These are phyloP conservation scores for Baccha elongata DNA, from an alignment of 2,888 invertebrate genomes.

Conservation along the genomic window DNA sequence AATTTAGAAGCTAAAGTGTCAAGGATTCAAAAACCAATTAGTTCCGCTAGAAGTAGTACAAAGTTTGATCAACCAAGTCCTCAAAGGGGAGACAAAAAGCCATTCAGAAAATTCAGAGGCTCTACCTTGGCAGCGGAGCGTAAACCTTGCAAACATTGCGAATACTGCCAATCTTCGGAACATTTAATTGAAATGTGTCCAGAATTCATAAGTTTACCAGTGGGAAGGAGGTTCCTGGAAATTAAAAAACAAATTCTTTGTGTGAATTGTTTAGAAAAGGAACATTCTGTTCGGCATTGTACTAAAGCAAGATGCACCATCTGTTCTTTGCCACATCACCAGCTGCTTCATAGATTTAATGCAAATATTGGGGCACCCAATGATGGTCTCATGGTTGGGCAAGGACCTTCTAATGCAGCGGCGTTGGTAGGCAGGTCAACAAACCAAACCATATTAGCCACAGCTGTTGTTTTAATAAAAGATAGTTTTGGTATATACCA, in stretches of 20 bases:
- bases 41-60: no score
- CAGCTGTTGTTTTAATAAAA: neutral
- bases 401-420: no score
- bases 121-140: no score
- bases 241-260: conserved; percentile 26
- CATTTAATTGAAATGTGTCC: conserved; percentile 17
- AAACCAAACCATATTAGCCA: conserved; percentile 11
- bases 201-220: conserved; percentile 8
- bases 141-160: no score
- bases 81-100: no score
- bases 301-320: conserved; percentile 1
- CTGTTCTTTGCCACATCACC: conserved; percentile 15
- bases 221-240: conserved; percentile 16
- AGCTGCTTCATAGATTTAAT: conserved; percentile 16
- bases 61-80: no score
- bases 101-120: no score
- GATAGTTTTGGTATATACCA: neutral
- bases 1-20: no score
- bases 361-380: no score
- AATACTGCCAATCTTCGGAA: no score
- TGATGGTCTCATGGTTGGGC: no score
- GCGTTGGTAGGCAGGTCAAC: neutral
- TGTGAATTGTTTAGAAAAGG: conserved; percentile 16
- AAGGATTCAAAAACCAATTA: no score
- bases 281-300: conserved; percentile 11